Evolutionary conservation across 2,113 vertebrate genomes (phyloP).

Genomic region (Struthidea cinerea): DNA sequence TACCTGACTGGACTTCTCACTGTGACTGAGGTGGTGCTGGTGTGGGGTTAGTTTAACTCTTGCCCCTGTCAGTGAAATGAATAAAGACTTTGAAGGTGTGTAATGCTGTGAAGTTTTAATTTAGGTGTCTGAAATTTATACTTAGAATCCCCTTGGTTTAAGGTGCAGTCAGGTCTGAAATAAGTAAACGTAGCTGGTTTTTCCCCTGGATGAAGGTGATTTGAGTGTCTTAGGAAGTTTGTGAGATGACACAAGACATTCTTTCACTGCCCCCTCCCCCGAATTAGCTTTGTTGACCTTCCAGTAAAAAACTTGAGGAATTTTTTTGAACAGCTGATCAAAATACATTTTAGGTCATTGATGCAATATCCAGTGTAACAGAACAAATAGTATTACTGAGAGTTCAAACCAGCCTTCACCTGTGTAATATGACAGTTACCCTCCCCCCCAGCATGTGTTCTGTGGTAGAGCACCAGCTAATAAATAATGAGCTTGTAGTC

Average conservation of each 20-base stretch:
- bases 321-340: neutral
- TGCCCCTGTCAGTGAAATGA: neutral
- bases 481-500: neutral
- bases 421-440: neutral
- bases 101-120: neutral
- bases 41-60: neutral
- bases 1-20: neutral
- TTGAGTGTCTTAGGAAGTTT: neutral
- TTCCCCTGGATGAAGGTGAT: neutral
- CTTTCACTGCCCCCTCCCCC: neutral
- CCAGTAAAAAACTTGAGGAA: neutral
- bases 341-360: neutral
- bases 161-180: neutral
- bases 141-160: neutral
- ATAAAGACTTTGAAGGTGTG: neutral
- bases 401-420: neutral
- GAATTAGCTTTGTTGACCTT: neutral
- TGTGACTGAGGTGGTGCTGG: neutral
- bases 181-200: neutral
- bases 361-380: neutral
- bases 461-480: neutral
- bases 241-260: neutral
- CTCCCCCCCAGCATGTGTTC: neutral
- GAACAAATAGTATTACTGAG: neutral
- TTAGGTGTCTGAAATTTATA: neutral